phyloP scores from a whole-genome alignment of 2,888 invertebrate genomes.

The Prenolepis imparis region DNA sequence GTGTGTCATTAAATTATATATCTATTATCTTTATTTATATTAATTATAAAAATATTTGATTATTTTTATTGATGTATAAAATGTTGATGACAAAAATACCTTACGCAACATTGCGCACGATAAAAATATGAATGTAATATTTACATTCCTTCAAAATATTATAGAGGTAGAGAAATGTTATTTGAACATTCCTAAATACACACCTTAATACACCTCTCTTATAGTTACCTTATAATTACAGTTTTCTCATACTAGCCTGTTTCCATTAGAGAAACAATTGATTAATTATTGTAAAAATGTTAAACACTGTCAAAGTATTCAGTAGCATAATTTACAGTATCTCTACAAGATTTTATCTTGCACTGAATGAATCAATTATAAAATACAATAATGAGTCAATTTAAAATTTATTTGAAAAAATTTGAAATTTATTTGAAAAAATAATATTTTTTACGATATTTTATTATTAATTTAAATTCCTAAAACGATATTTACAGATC shows the following conservation, averaged over 20 bases:
- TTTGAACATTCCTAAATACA: not conserved
- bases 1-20: not conserved
- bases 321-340: not conserved
- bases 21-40: slow-evolving; percentile 1
- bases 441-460: not conserved
- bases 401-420: no score
- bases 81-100: not conserved
- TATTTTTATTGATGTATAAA: not conserved
- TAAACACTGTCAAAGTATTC: not conserved
- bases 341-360: not conserved
- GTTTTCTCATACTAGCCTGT: not conserved
- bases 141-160: not conserved
- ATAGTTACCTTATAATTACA: not conserved
- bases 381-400: no score
- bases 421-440: not conserved
- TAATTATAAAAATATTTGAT: not conserved
- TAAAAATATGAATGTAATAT: slow-evolving; percentile 2
- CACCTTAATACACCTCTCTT: not conserved
- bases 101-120: slow-evolving; percentile 2
- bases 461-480: not conserved
- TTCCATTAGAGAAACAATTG: not conserved
- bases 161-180: not conserved
- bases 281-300: not conserved
- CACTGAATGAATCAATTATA: no score
- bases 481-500: not conserved